Conservation (phyloP, 2,113 vertebrate genomes). For the Charadrius vociferus region DNA sequence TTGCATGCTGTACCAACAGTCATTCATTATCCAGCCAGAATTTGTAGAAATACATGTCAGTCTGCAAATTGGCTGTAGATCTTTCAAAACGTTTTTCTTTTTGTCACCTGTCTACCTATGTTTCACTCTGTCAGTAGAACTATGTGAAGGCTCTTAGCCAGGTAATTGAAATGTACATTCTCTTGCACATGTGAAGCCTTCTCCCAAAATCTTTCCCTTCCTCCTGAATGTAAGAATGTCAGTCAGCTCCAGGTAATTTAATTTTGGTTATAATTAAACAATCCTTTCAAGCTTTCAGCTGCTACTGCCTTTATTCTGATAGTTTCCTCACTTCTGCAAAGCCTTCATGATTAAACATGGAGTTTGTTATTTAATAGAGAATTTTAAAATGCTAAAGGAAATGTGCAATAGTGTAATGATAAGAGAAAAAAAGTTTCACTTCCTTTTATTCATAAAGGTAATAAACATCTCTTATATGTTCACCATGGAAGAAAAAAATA, state of each 20-base stretch:
- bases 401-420: not conserved
- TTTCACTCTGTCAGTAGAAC: not conserved
- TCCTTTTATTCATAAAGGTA: not conserved
- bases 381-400: not conserved
- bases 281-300: not conserved
- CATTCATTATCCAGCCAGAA: not conserved
- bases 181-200: not conserved
- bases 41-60: not conserved
- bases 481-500: not conserved
- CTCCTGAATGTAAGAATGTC: not conserved
- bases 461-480: not conserved
- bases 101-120: not conserved
- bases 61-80: not conserved
- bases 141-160: not conserved
- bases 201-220: not conserved
- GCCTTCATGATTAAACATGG: not conserved
- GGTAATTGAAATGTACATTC: not conserved
- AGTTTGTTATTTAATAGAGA: not conserved
- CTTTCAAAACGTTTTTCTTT: not conserved
- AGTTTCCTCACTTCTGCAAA: not conserved
- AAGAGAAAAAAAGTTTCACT: not conserved
- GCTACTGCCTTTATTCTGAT: not conserved
- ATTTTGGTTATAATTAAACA: not conserved
- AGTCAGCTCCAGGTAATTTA: not conserved
- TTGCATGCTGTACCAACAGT: not conserved